Conservation (phyloP, 2,797 vertebrate species). For the Eremophila alpestris region DNA sequence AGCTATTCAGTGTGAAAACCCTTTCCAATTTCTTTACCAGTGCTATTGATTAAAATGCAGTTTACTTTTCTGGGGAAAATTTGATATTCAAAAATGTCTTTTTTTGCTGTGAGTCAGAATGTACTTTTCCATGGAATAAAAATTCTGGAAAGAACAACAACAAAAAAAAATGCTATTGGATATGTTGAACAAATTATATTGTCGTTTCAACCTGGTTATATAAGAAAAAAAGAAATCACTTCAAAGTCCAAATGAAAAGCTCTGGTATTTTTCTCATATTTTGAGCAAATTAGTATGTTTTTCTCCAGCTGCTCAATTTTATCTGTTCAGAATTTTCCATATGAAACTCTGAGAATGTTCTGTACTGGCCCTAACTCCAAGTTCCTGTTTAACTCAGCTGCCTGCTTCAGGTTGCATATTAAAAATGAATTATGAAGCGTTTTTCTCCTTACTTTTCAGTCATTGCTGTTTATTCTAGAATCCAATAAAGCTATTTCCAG, state of each 20-base stretch:
- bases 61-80: conserved; percentile 44
- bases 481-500: background rate
- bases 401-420: conserved; percentile 8
- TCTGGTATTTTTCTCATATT: conserved; percentile 24
- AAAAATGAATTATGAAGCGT: background rate
- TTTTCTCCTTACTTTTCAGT: background rate
- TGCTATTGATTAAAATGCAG: conserved; percentile 49
- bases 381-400: conserved; percentile 25
- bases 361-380: background rate
- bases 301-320: conserved; percentile 32
- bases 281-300: conserved; percentile 40
- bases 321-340: conserved; percentile 50
- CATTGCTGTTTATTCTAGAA: background rate
- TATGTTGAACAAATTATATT: conserved; percentile 58
- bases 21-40: conserved; percentile 15
- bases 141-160: conserved; percentile 24
- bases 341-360: conserved; percentile 36
- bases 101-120: conserved; percentile 51
- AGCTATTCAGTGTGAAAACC: background rate
- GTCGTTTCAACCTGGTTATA: conserved; percentile 48
- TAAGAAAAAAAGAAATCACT: background rate
- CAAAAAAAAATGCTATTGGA: conserved; percentile 18
- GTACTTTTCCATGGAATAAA: conserved; percentile 68
- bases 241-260: conserved; percentile 25
- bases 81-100: conserved; percentile 51